phyloP scores from a whole-genome alignment of 2,113 vertebrate genomes.

The Indri indri region DNA sequence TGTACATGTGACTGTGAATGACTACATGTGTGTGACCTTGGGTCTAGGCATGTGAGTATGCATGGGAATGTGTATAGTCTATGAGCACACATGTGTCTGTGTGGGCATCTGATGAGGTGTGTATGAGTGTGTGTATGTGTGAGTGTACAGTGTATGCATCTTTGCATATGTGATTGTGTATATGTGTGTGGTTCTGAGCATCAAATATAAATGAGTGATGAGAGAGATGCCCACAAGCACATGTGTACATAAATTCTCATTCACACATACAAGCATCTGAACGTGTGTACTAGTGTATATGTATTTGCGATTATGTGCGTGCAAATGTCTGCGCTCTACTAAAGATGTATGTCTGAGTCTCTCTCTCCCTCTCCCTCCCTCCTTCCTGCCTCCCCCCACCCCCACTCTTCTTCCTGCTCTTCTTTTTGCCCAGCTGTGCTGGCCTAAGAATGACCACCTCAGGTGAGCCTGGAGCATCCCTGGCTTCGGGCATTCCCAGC shows the following conservation, averaged over 20 bases:
- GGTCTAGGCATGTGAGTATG: background rate
- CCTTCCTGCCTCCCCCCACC: fast-evolving
- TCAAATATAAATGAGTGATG: background rate
- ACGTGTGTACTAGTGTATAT: fast-evolving
- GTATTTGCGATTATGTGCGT: background rate
- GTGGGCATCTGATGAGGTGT: background rate
- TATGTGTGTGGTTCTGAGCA: background rate
- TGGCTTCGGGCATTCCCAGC: conserved; percentile 40
- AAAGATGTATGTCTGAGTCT: fast-evolving
- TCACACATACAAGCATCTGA: background rate
- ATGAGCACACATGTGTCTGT: background rate
- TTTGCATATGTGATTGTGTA: background rate
- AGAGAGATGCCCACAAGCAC: background rate
- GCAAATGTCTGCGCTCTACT: background rate
- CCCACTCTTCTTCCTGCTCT: background rate
- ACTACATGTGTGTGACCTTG: no score
- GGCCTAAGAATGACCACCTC: background rate
- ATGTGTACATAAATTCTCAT: fast-evolving
- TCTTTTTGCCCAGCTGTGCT: background rate
- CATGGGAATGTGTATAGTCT: background rate
- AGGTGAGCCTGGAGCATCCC: background rate
- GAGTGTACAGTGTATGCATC: background rate
- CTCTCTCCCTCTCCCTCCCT: background rate
- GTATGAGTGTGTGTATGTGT: background rate
- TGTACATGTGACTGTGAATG: background rate